Percentiles rank a stretch among this genome's conserved stretches.
phyloP scores from a whole-genome alignment of 2,797 vertebrate species.

The Molossus alvarezi region DNA sequence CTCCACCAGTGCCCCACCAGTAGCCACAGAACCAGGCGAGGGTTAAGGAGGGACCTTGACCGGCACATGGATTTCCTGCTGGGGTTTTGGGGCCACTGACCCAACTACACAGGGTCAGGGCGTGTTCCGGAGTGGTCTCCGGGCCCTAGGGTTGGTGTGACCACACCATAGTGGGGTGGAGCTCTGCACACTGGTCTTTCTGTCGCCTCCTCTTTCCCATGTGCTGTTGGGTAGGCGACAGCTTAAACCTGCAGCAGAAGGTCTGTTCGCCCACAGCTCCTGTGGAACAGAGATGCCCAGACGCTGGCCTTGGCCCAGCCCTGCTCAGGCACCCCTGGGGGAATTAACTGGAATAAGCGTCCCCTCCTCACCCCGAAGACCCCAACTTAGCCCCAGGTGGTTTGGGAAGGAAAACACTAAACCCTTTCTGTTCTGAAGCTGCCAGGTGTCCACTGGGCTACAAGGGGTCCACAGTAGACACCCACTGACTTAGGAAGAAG shows the following conservation, averaged over 20 bases:
- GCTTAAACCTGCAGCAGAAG: neutral
- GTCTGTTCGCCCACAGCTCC: neutral
- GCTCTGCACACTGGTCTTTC: neutral
- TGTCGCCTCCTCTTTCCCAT: neutral
- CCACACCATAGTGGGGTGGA: neutral
- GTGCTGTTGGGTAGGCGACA: neutral
- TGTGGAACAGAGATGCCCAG: neutral
- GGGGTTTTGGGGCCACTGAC: neutral
- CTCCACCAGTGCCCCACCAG: neutral
- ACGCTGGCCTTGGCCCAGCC: neutral
- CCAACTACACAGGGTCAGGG: rapidly evolving
- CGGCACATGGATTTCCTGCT: neutral
- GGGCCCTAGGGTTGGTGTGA: no score
- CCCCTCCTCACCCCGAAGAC: neutral
- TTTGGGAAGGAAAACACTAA: neutral
- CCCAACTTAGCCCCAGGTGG: neutral
- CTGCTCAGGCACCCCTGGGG: neutral
- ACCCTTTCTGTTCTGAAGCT: neutral
- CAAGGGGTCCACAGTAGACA: neutral
- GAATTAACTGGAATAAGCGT: neutral
- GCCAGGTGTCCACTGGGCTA: neutral
- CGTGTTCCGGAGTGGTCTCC: rapidly evolving
- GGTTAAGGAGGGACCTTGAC: neutral
- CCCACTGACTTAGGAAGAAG: neutral
- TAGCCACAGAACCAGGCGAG: neutral